Conservation (phyloP, 92 coral and sea anemone genomes). For the Palythoa heliodiscus region DNA sequence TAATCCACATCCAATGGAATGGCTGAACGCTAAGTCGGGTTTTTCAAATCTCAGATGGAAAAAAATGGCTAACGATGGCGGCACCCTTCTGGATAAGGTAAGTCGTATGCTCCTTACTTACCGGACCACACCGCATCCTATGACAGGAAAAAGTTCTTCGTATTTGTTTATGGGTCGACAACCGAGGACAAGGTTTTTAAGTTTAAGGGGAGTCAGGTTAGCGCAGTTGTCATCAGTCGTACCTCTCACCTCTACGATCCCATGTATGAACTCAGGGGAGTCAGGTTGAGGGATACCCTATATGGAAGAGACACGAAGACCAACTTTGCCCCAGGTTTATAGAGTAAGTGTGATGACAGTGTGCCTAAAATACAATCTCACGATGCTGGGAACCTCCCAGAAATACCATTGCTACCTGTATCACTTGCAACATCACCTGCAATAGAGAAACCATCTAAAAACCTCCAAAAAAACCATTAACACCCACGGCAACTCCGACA, state of each 20-base stretch:
- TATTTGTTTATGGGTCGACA: conserved; percentile 42
- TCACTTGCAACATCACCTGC: no score
- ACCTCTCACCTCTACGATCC: no score
- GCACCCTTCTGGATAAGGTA: neutral
- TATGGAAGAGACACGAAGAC: no score
- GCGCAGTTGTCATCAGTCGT: no score
- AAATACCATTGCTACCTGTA: no score
- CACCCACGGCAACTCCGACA: no score
- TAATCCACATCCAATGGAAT: conserved; percentile 42
- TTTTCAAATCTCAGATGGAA: conserved; percentile 26
- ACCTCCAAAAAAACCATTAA: no score
- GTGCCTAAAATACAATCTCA: neutral
- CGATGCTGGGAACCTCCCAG: neutral
- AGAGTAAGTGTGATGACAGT: neutral
- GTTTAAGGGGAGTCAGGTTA: conserved; percentile 6
- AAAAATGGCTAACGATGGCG: neutral
- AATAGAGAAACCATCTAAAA: no score
- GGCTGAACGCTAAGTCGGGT: conserved; percentile 37
- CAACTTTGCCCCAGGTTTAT: neutral
- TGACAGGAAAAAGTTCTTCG: conserved; percentile 1
- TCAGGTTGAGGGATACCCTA: no score
- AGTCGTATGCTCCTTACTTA: neutral
- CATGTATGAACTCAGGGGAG: no score
- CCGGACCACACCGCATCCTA: neutral
- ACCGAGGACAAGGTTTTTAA: conserved; percentile 46